Evolutionary conservation across 2,888 invertebrate genomes (phyloP), one percentile per base, ranked within the genome.

Genomic region (Idaea dimidiata): DNA sequence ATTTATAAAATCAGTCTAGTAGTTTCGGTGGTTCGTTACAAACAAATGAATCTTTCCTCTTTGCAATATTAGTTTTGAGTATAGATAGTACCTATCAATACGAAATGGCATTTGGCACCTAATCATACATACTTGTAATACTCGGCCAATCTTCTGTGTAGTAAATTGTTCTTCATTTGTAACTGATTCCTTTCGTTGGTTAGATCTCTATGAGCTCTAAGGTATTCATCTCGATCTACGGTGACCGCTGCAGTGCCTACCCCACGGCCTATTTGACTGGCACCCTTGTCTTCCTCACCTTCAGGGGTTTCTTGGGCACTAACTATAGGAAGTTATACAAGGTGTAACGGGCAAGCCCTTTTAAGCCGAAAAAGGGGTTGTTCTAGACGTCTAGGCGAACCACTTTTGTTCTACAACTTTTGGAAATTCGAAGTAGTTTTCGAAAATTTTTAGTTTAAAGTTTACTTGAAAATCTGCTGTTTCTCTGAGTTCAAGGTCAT

Each of bases 71-170:
- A n/a, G n/a, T n/a, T n/a, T n/a, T n/a, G n/a, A n/a, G n/a, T n/a
- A n/a, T n/a, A n/a, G n/a, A n/a, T n/a, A n/a, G n/a, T 43, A 4
- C 43, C 14, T 10, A 43, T 43, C 43, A 43, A 43, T 7, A 43
- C 43, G 10, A 43, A 43, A 43, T 43, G 14, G 43, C 8, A 43
- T 43, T 43, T 43, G 43, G 43, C 43, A 43, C 43, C 43, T 43
- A 43, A 62, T 58, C 5, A 17, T 16, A 73, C 75, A 59, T 78
- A 90, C 91, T 86, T 92, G 72, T 88, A 93, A 79, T 90, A 92
- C 59, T 93, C 93, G n/a, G 86, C 87, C 56, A 93, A 72, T 60
- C 91, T 78, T 24, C 89, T 79, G 76, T 92, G 91, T 10, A 92
- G 75, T 33, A 93, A 79, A 55, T 85, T 88, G 60, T 93, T 93